phyloP scores from a whole-genome alignment of 2,888 invertebrate genomes.

The Lomographa bimaculata region DNA sequence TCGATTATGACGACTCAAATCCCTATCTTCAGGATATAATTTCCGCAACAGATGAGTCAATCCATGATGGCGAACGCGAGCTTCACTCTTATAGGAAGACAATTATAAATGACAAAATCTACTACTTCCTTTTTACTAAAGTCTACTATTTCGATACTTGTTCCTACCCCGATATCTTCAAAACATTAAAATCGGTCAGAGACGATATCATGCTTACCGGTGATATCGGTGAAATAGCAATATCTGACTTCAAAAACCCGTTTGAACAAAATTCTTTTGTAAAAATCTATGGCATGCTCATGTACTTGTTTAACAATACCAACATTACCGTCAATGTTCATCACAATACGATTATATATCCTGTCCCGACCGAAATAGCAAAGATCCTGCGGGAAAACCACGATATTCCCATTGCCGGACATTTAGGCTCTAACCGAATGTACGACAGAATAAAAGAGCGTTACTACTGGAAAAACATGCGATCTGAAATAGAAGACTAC shows the following conservation, averaged over 20 bases:
- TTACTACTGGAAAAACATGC: constrained; percentile 35
- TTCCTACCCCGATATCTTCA: constrained; percentile 3
- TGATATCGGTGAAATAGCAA: constrained; percentile 2
- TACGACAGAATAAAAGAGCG: constrained; percentile 22
- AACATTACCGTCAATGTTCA: constrained; percentile 31
- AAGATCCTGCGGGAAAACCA: constrained; percentile 35
- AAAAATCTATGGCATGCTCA: constrained; percentile 35
- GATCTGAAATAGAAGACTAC: constrained; percentile 30
- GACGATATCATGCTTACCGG: constrained; percentile 1
- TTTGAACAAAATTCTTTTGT: constrained; percentile 21
- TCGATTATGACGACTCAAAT: constrained; percentile 1
- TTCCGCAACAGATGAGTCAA: too few relatives aligned
- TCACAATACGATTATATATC: constrained; percentile 29
- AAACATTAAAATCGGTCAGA: background rate
- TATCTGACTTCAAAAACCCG: constrained; percentile 22
- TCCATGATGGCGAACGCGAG: too few relatives aligned
- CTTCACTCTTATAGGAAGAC: too few relatives aligned
- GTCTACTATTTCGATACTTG: constrained; percentile 4
- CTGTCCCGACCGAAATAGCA: constrained; percentile 24
- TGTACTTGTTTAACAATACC: constrained; percentile 31
- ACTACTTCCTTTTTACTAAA: background rate
- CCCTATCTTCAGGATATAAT: background rate
- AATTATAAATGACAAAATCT: too few relatives aligned
- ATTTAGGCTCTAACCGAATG: constrained; percentile 30
- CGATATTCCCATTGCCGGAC: constrained; percentile 33